These are phyloP conservation scores for Temnothorax rugatulus DNA, from an alignment of 2,888 invertebrate species.

Conservation along the genomic window DNA sequence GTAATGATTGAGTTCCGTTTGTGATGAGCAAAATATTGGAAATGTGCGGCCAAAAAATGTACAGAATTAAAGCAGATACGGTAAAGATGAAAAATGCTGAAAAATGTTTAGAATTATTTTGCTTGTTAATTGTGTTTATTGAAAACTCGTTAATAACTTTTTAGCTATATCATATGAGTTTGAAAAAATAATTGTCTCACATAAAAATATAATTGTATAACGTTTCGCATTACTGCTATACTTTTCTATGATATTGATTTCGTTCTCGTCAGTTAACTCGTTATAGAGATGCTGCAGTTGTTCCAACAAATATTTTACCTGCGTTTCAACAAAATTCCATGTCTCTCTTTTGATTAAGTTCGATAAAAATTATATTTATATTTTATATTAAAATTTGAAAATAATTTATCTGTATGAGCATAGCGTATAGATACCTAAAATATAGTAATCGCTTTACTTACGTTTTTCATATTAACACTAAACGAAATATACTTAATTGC, in stretches of 20 bases:
- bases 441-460: neutral
- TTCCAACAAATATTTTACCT: slow-evolving; percentile 10
- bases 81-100: neutral
- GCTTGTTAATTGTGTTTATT: neutral
- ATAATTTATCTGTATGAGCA: neutral
- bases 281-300: neutral
- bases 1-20: neutral
- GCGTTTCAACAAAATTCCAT: neutral
- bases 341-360: neutral
- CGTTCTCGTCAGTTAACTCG: neutral
- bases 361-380: neutral
- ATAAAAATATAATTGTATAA: neutral
- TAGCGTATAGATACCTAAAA: neutral
- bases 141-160: neutral
- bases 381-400: neutral
- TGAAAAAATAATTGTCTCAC: neutral
- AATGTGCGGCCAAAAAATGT: neutral
- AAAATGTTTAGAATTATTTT: neutral
- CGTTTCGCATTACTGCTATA: neutral
- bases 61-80: neutral
- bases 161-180: neutral
- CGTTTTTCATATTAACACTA: neutral
- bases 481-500: neutral
- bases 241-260: slow-evolving; percentile 4
- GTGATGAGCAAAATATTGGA: neutral